phyloP scores from a whole-genome alignment of 1,140 invertebrate genomes.

The Neuroterus valhalla region DNA sequence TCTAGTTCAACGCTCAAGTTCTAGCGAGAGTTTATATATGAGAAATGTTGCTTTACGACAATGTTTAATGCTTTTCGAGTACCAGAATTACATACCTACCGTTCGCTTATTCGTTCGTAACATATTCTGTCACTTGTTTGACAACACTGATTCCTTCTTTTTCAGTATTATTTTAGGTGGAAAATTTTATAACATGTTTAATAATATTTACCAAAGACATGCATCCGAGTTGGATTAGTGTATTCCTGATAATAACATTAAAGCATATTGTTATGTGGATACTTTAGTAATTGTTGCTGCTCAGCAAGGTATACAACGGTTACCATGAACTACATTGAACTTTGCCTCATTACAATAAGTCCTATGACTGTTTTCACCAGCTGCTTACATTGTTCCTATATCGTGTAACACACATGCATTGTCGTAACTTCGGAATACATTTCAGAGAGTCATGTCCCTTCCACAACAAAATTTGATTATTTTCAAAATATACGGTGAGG shows the following conservation, averaged over 20 bases:
- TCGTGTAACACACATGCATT: neutral
- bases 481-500: no score
- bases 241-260: neutral
- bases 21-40: neutral
- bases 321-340: constrained; percentile 3
- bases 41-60: neutral
- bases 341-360: constrained; percentile 19
- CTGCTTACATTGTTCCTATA: neutral
- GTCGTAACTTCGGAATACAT: neutral
- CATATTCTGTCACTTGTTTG: no score
- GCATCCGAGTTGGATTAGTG: neutral
- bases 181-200: neutral
- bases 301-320: neutral
- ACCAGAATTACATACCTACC: neutral
- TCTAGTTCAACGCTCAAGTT: neutral
- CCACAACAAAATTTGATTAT: neutral
- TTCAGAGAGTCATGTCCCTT: neutral
- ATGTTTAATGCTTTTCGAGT: neutral
- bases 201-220: neutral
- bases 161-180: no score
- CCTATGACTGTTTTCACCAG: neutral
- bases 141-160: no score
- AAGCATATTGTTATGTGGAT: neutral
- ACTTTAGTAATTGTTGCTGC: neutral
- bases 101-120: no score